Evolutionary conservation across 2,113 vertebrate species (phyloP).

Genomic region (Datnioides undecimradiatus): DNA sequence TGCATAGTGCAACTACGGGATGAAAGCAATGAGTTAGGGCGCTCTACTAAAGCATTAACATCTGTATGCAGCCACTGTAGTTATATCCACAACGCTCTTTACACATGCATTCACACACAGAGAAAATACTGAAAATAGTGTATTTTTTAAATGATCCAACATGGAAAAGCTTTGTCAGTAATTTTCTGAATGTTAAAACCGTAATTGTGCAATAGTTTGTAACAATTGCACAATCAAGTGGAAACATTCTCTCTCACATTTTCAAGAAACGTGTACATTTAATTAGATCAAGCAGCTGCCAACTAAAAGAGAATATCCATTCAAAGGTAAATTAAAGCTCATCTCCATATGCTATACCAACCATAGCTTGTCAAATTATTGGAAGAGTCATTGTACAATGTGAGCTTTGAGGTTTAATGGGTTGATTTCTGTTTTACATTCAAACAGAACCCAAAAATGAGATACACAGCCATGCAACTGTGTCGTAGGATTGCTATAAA

Average conservation of each 20-base stretch:
- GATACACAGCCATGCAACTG: not conserved
- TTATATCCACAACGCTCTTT: too few relatives aligned
- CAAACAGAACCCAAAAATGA: not conserved
- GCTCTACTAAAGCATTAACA: too few relatives aligned
- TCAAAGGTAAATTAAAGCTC: conserved; percentile 8
- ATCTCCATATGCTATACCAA: not conserved
- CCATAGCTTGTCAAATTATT: conserved; percentile 7
- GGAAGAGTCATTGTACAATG: not conserved
- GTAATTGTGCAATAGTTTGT: conserved; percentile 12
- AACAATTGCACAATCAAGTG: conserved; percentile 20
- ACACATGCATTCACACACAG: too few relatives aligned
- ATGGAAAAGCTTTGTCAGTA: not conserved
- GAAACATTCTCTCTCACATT: not conserved
- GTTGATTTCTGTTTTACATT: conserved; percentile 7
- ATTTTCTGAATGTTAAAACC: not conserved
- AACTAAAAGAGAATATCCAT: not conserved
- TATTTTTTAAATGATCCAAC: too few relatives aligned
- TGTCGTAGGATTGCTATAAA: not conserved
- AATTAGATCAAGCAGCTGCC: not conserved
- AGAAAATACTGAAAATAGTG: too few relatives aligned
- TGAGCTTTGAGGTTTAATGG: not conserved
- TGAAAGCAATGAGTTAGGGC: too few relatives aligned
- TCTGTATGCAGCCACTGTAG: too few relatives aligned
- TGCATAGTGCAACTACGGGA: too few relatives aligned
- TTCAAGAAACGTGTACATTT: not conserved